Evolutionary conservation across 2,888 invertebrate genomes (phyloP), one percentile per base, ranked within the genome.

Genomic region (Cryptosula pallasiana): DNA sequence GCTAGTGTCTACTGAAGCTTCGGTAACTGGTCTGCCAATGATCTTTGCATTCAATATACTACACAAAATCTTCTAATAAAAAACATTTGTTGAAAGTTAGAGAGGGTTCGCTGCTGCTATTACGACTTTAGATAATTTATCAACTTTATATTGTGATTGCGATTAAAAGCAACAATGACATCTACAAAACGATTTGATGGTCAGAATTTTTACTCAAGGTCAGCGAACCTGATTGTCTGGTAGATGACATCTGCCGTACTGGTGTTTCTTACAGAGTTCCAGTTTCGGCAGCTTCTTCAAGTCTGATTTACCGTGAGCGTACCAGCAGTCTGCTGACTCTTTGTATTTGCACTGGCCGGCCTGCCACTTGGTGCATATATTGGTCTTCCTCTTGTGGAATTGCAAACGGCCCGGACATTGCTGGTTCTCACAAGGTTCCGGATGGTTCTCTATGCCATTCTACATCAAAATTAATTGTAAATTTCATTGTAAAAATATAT

Each of bases 341-440:
- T 63, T 25, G 5, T 34, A 13, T n/a, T n/a, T n/a, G 32, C 63
- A 63, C 32, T 27, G 25, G 27, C 32, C 63, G 32, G 63, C 63
- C 27, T 29, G 32, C 13, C 13, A 32, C 63, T 29, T 27, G 5
- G 25, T 34, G n/a, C 63, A 63, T n/a, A 63, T 32, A 13, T 9
- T 25, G 13, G 63, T 63, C 34, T 63, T 63, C 32, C 63, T 2
- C 5, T 29, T 16, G 5, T 29, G 34, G n/a, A 63, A 63, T 27
- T 27, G 32, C 32, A 63, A 34, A 9, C 32, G 63, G 27, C 29
- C 29, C 3, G 63, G 63, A 32, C 63, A 63, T 32, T 63, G 63
- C 63, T 63, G 63, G 27, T 29, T 9, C 3, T 32, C 63, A 63
- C 63, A 63, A 5, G 63, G 63, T n/a, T 63, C 63, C 1, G 63